Evolutionary conservation across 1,140 invertebrate species (phyloP).

Genomic region (Steinernema feltiae): DNA sequence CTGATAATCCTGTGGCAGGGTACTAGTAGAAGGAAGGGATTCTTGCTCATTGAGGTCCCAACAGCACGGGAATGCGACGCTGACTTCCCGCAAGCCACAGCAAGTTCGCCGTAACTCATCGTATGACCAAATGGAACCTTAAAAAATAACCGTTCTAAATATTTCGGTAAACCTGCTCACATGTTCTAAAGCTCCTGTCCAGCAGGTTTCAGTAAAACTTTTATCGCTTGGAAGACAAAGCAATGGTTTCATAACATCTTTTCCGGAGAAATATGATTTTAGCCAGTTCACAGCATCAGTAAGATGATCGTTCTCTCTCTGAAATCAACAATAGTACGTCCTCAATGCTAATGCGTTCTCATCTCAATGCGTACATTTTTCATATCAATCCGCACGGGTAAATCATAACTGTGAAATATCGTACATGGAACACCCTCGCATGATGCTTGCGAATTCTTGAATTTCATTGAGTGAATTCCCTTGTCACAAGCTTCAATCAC

Average conservation of each 20-base stretch:
- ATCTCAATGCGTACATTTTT: too few relatives aligned
- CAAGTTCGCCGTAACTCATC: background rate
- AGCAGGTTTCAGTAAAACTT: background rate
- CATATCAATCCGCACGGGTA: too few relatives aligned
- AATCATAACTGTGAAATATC: too few relatives aligned
- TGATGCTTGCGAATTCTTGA: too few relatives aligned
- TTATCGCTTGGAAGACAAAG: background rate
- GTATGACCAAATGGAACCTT: background rate
- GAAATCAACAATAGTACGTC: too few relatives aligned
- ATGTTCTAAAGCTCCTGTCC: too few relatives aligned
- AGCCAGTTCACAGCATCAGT: background rate
- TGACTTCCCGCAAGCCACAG: background rate
- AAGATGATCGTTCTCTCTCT: background rate
- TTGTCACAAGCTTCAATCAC: too few relatives aligned
- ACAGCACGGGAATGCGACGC: background rate
- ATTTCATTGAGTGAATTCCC: too few relatives aligned
- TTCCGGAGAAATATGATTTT: background rate
- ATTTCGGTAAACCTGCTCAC: too few relatives aligned
- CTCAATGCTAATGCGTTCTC: too few relatives aligned
- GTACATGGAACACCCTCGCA: too few relatives aligned
- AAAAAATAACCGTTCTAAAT: too few relatives aligned
- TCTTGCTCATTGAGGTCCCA: background rate
- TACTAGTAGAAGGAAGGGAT: conserved; percentile 14
- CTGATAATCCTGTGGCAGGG: conserved; percentile 8
- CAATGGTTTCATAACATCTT: background rate